Evolutionary conservation across 2,113 vertebrate genomes (phyloP).

Genomic region (Recurvirostra avosetta): DNA sequence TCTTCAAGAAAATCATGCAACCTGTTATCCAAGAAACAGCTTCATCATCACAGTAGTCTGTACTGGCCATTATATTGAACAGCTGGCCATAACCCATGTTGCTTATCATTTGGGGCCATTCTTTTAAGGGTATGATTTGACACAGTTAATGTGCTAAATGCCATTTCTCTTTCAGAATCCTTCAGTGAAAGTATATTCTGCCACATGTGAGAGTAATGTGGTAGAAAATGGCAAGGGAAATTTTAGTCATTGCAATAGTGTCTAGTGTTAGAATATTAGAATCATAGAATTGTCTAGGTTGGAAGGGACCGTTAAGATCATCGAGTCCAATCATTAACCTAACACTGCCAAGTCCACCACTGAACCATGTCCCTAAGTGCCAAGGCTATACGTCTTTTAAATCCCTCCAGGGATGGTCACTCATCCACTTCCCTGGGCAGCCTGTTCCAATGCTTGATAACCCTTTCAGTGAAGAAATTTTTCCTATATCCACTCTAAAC

Average conservation of each 20-base stretch:
- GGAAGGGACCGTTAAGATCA: background rate
- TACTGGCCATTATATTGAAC: background rate
- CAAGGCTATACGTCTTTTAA: background rate
- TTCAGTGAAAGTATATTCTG: background rate
- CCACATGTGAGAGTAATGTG: background rate
- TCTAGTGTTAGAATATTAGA: background rate
- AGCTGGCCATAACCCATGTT: background rate
- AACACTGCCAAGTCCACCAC: background rate
- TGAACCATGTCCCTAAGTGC: background rate
- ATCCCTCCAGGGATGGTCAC: background rate
- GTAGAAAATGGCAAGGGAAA: background rate
- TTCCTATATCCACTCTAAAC: background rate
- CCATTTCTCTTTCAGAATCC: background rate
- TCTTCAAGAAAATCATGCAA: background rate
- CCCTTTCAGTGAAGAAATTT: background rate
- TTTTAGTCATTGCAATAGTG: background rate
- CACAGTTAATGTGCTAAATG: background rate
- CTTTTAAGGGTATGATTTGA: background rate
- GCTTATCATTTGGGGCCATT: background rate
- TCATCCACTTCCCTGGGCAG: background rate
- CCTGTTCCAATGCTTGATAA: background rate
- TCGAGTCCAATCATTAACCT: background rate
- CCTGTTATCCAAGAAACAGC: background rate
- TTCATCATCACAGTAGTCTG: background rate
- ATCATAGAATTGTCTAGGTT: background rate